Percentiles rank a stretch among this genome's conserved stretches.
Evolutionary conservation across 2,797 vertebrate genomes (phyloP).

Genomic region (Acomys russatus): DNA sequence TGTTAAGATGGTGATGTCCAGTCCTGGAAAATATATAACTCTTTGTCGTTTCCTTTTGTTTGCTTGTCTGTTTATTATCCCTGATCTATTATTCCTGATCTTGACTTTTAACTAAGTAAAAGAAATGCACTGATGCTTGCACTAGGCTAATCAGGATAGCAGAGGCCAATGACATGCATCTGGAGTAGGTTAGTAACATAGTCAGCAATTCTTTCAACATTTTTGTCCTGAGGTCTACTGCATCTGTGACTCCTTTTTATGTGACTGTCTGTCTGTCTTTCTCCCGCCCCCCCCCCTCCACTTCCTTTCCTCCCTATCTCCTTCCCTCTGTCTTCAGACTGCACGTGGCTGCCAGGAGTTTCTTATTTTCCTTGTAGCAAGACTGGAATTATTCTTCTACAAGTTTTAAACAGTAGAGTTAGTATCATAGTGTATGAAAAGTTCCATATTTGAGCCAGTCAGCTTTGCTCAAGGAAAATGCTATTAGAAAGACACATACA

Average conservation of each 20-base stretch:
- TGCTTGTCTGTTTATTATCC: background rate
- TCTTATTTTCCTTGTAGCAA: constrained; percentile 35
- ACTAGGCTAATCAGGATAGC: background rate
- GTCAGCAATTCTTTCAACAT: background rate
- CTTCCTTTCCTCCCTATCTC: background rate
- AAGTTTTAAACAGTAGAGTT: constrained; percentile 8
- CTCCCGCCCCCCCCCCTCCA: background rate
- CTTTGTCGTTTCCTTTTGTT: background rate
- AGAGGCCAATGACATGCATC: background rate
- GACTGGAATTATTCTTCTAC: constrained; percentile 6
- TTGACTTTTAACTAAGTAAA: constrained; percentile 8
- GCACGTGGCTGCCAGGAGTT: background rate
- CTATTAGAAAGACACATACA: background rate
- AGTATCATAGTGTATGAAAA: background rate
- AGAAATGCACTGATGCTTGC: background rate
- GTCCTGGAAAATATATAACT: constrained; percentile 8
- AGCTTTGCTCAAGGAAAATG: background rate
- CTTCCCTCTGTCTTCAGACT: background rate
- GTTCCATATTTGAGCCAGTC: background rate
- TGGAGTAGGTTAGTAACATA: background rate
- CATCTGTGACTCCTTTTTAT: constrained; percentile 2
- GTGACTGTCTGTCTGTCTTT: background rate
- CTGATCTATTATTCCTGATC: background rate
- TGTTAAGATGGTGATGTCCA: constrained; percentile 27
- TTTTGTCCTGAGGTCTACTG: constrained; percentile 13